Evolutionary conservation across 2,113 vertebrate species (phyloP).

Genomic region (Malurus alboscapulatus): DNA sequence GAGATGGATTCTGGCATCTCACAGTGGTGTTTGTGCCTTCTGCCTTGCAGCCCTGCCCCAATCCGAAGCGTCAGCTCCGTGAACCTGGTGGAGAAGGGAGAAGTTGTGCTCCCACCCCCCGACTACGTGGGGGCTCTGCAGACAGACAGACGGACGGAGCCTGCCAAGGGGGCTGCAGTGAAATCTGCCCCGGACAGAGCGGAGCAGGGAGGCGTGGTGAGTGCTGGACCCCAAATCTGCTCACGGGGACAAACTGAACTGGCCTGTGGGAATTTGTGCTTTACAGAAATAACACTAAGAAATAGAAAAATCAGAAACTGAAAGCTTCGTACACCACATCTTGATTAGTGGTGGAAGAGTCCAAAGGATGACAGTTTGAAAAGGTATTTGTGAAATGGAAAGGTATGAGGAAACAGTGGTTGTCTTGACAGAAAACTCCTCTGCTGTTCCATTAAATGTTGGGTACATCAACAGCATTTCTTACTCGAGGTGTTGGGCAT

Average conservation of each 20-base stretch:
- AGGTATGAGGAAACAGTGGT: neutral
- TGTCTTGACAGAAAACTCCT: neutral
- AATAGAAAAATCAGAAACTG: neutral
- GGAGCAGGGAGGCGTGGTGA: slow-evolving; percentile 59
- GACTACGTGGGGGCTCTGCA: slow-evolving; percentile 81
- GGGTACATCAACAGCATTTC: neutral
- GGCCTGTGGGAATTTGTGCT: neutral
- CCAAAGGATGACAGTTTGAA: neutral
- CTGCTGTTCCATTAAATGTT: neutral
- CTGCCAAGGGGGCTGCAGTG: neutral
- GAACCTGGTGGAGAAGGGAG: slow-evolving; percentile 79
- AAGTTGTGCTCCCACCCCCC: slow-evolving; percentile 83
- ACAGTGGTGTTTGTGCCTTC: neutral
- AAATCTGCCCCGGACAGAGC: neutral
- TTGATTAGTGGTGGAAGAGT: neutral
- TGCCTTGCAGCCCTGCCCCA: slow-evolving; percentile 70
- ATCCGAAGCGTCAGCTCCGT: slow-evolving; percentile 78
- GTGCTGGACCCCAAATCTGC: neutral
- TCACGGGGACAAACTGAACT: neutral
- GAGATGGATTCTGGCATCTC: neutral
- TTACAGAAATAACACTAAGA: neutral
- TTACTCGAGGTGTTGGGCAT: neutral
- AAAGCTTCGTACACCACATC: neutral
- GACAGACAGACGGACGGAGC: slow-evolving; percentile 12
- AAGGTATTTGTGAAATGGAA: neutral